Percentiles rank a stretch among this genome's conserved stretches.
These are phyloP conservation scores for Dryocosmus kuriphilus DNA, from an alignment of 2,888 invertebrate genomes.

Conservation along the genomic window DNA sequence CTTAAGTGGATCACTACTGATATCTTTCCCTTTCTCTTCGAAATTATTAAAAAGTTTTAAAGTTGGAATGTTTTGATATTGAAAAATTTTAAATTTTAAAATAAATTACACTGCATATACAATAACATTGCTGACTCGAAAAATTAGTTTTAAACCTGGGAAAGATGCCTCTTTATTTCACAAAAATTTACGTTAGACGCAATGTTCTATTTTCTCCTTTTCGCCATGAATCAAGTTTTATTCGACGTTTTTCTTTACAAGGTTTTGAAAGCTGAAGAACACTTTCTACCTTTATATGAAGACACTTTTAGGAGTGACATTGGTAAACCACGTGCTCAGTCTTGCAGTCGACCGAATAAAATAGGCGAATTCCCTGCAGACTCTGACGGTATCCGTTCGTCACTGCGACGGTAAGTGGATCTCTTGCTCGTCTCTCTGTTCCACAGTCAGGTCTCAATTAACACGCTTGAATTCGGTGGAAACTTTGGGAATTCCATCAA, in stretches of 20 bases:
- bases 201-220: constrained; percentile 15
- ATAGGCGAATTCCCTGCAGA: constrained; percentile 29
- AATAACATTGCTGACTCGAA: background rate
- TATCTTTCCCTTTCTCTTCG: too few relatives aligned
- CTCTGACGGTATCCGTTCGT: constrained; percentile 18
- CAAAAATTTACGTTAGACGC: background rate
- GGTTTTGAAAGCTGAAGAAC: constrained; percentile 21
- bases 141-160: background rate
- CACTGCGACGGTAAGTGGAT: constrained; percentile 12
- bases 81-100: too few relatives aligned
- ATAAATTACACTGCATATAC: too few relatives aligned
- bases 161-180: background rate
- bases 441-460: constrained; percentile 31
- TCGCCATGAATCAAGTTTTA: background rate
- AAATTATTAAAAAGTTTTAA: too few relatives aligned
- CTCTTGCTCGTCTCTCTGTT: constrained; percentile 16
- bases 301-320: background rate
- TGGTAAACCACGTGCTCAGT: constrained; percentile 5
- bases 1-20: too few relatives aligned
- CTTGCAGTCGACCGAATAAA: constrained; percentile 27
- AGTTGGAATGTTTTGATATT: too few relatives aligned
- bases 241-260: background rate
- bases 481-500: constrained; percentile 16
- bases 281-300: constrained; percentile 25
- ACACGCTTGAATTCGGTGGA: constrained; percentile 22